Evolutionary conservation across 2,797 vertebrate genomes (phyloP).

Genomic region (Xiphophorus birchmanni): DNA sequence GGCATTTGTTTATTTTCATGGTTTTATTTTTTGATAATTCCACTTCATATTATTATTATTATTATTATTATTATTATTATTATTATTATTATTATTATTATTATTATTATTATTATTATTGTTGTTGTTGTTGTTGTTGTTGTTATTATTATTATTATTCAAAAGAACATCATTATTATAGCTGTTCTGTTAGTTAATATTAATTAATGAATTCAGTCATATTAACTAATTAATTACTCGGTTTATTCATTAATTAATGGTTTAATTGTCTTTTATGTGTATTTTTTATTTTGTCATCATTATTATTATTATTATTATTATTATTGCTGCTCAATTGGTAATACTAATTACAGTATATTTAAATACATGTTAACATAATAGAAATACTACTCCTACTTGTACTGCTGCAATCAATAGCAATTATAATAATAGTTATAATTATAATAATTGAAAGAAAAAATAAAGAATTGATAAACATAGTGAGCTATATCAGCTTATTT

Average conservation of each 20-base stretch:
- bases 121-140: too few relatives aligned
- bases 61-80: too few relatives aligned
- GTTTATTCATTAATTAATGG: not conserved
- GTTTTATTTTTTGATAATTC: not conserved
- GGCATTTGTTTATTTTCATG: not conserved
- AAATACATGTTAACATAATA: not conserved
- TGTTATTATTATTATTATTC: too few relatives aligned
- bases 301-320: not conserved
- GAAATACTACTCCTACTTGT: not conserved
- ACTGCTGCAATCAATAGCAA: not conserved
- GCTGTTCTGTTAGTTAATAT: not conserved
- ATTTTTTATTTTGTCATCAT: not conserved
- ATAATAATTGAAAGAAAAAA: not conserved
- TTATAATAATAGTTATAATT: conserved; percentile 1
- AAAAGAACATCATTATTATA: not conserved
- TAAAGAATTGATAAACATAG: not conserved
- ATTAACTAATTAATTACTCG: not conserved
- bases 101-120: too few relatives aligned
- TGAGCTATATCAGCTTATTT: not conserved
- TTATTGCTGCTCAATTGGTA: not conserved
- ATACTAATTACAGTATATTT: not conserved
- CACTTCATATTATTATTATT: too few relatives aligned
- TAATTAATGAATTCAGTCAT: not conserved
- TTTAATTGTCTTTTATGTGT: not conserved
- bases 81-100: too few relatives aligned